These are phyloP conservation scores for Vidua macroura DNA, from an alignment of 2,113 vertebrate genomes.

Conservation along the genomic window DNA sequence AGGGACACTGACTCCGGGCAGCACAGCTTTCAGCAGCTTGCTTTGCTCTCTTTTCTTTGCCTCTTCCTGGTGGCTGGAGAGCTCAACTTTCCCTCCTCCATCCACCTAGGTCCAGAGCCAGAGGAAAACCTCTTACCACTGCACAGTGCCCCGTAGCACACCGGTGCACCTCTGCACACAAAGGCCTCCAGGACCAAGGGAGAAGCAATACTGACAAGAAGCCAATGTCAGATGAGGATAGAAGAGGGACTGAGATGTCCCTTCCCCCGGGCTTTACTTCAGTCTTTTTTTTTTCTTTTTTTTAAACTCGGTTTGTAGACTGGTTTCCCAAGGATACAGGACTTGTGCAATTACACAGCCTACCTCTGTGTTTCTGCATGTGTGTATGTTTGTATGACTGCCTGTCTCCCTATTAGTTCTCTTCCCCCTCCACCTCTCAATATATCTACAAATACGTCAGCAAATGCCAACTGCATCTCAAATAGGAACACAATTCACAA, in stretches of 20 bases:
- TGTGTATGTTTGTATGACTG: neutral
- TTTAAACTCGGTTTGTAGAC: conserved; percentile 8
- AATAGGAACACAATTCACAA: conserved; percentile 35
- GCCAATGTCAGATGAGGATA: neutral
- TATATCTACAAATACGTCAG: conserved; percentile 45
- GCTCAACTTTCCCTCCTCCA: neutral
- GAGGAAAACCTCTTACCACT: neutral
- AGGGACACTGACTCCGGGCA: neutral
- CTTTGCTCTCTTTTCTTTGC: conserved; percentile 5
- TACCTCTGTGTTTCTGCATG: conserved; percentile 22
- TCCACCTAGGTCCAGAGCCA: neutral
- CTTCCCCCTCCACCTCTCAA: conserved; percentile 24
- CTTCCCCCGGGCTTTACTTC: neutral
- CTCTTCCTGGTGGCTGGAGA: neutral
- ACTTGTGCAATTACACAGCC: conserved; percentile 30
- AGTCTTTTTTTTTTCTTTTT: neutral
- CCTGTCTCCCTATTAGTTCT: conserved; percentile 17
- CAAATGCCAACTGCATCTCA: conserved; percentile 45
- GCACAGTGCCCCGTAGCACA: neutral
- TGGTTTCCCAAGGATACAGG: conserved; percentile 34
- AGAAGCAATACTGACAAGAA: neutral
- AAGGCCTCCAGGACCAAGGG: neutral
- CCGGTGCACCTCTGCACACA: neutral
- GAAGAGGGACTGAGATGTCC: neutral
- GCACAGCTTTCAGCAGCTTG: neutral